Conservation (phyloP, 2,797 vertebrate genomes). For the Trematomus bernacchii region DNA sequence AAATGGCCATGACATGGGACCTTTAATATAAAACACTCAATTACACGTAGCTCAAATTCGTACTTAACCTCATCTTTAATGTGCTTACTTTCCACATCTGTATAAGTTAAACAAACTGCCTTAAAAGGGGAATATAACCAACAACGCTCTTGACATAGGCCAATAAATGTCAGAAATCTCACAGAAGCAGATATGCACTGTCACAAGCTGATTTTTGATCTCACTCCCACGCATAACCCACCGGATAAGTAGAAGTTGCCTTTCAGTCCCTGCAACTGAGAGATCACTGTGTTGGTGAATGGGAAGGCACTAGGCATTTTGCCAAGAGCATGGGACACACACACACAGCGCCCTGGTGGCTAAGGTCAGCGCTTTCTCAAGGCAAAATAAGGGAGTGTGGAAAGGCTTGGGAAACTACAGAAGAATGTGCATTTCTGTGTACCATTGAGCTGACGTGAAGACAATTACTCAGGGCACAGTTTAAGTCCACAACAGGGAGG, state of each 20-base stretch:
- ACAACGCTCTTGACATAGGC: no score
- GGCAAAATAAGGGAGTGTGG: slow-evolving; percentile 80
- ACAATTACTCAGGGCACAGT: slow-evolving; percentile 69
- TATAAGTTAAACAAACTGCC: no score
- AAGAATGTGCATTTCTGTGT: slow-evolving; percentile 78
- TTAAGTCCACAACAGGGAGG: slow-evolving; percentile 70
- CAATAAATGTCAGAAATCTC: background rate
- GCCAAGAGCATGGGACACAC: slow-evolving; percentile 70
- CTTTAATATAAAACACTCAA: no score
- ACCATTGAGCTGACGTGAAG: slow-evolving; percentile 61
- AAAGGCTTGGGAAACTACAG: slow-evolving; percentile 80
- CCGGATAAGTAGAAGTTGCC: slow-evolving; percentile 42
- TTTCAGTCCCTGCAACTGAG: slow-evolving; percentile 63
- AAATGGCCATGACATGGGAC: no score
- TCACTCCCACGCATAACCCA: slow-evolving; percentile 34
- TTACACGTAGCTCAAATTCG: no score
- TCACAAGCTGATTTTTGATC: slow-evolving; percentile 24
- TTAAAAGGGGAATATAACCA: no score
- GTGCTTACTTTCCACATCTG: no score
- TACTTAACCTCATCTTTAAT: no score
- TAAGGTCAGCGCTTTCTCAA: slow-evolving; percentile 88
- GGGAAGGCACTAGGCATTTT: slow-evolving; percentile 68
- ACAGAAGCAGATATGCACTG: background rate
- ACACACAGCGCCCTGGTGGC: slow-evolving; percentile 60
- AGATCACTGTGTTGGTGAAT: slow-evolving; percentile 76